Evolutionary conservation across 1,140 invertebrate genomes (phyloP), one percentile per base, ranked within the genome.

Genomic region (Drosophila rufa): DNA sequence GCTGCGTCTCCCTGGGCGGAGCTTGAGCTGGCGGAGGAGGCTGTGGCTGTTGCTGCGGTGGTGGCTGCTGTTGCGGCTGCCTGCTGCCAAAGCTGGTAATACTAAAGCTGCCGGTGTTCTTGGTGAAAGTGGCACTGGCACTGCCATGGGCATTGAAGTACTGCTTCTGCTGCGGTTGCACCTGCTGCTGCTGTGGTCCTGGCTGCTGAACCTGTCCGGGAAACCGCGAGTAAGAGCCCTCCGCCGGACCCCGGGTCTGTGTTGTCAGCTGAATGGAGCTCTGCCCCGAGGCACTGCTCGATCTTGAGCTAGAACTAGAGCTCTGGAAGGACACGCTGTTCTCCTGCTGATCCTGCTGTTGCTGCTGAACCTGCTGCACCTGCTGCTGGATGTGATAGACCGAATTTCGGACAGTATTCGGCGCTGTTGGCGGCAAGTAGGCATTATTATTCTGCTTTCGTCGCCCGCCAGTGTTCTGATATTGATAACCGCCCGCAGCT

Each of bases 91-190:
- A 85, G 53, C 86, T 86, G 42, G 82, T 90, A 82, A 86, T 90
- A 84, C 84, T 89, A 84, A 84, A 89, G 74, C 84, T 89, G 66
- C 84, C 84, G 55, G 61, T 90, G 65, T 91, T 90, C 77, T 89
- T 89, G 42, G 55, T 75, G 38, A 84, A 89, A 15, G 80, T 87
- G 50, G 83, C 64, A 59, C 62, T 86, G 61, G 84, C 78, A 53
- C 53, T 90, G 75, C 85, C 85, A 50, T 90, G 85, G n/a, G 79
- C 80, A 61, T 85, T 90, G 47, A 85, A 89, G 50, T 65, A 90
- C 43, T 91, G 85, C 57, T 90, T 86, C 50, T 80, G 85, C 36
- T 82, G 82, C 40, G 71, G 76, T 14, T 55, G 75, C 40, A 42
- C 45, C 27, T 57, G 61, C 25, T 53, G 71, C 33, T 59, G 75